Conservation (phyloP, 2,888 invertebrate genomes). For the Ryuthela nishihirai region DNA sequence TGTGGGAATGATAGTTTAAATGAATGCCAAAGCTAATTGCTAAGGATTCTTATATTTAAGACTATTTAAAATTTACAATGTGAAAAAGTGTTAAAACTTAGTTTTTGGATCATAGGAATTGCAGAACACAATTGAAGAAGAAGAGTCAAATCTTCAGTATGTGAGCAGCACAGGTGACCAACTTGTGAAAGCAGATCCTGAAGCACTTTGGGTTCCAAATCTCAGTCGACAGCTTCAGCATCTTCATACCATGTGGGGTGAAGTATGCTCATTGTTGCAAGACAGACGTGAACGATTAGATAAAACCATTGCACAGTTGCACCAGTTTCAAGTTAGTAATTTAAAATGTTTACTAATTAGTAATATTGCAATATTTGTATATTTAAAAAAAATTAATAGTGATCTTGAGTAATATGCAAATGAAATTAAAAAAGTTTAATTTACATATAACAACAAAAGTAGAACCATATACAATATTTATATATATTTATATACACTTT, state of each 20-base stretch:
- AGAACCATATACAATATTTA: no score
- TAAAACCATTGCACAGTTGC: constrained; percentile 54
- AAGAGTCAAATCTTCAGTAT: constrained; percentile 40
- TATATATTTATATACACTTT: no score
- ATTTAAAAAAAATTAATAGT: no score
- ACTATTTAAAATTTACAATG: background rate
- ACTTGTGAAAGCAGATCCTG: constrained; percentile 26
- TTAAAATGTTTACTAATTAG: background rate
- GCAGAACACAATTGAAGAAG: constrained; percentile 36
- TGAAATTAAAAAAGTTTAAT: no score
- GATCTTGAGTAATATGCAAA: no score
- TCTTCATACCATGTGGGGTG: constrained; percentile 33
- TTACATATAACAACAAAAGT: no score
- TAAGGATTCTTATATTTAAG: background rate
- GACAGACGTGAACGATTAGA: constrained; percentile 60
- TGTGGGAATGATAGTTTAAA: no score
- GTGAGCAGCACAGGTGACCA: constrained; percentile 35
- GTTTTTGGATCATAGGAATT: constrained; percentile 32
- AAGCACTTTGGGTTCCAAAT: constrained; percentile 30
- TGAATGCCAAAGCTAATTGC: background rate
- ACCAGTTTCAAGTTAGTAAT: constrained; percentile 48
- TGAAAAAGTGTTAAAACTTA: background rate
- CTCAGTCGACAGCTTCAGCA: constrained; percentile 32
- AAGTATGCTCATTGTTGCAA: constrained; percentile 57
- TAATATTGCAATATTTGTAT: background rate